Conservation (phyloP, 2,113 vertebrate genomes). For the Alligator mississippiensis region DNA sequence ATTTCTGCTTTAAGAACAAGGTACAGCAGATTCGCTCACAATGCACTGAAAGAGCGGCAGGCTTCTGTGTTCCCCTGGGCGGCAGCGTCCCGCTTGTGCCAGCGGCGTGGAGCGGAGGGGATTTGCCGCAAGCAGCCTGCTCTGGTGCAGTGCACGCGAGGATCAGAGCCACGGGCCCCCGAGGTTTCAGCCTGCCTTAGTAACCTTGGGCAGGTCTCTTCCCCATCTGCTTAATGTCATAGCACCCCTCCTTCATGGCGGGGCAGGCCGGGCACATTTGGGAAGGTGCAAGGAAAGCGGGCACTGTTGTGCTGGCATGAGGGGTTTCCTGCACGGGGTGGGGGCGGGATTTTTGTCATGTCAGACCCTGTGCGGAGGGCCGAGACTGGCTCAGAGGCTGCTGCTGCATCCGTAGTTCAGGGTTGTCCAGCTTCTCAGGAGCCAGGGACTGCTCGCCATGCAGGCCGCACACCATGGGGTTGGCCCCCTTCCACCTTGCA, state of each 20-base stretch:
- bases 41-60: neutral
- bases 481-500: too few relatives aligned
- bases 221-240: too few relatives aligned
- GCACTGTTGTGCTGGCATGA: neutral
- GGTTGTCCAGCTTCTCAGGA: too few relatives aligned
- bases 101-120: neutral
- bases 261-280: neutral
- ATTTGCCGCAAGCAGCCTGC: neutral
- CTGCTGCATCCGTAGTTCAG: neutral
- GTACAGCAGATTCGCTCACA: neutral
- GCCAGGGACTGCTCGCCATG: too few relatives aligned
- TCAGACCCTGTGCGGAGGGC: neutral
- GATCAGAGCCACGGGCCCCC: neutral
- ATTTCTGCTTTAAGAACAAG: slow-evolving; percentile 48
- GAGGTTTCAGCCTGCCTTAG: neutral
- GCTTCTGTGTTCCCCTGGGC: neutral
- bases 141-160: neutral
- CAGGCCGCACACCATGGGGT: too few relatives aligned
- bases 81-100: neutral
- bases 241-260: neutral
- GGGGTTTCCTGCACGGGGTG: neutral
- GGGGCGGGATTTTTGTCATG: neutral
- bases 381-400: neutral
- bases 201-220: neutral
- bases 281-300: neutral